Conservation (phyloP, 2,797 vertebrate species). For the Centroberyx gerrardi region DNA sequence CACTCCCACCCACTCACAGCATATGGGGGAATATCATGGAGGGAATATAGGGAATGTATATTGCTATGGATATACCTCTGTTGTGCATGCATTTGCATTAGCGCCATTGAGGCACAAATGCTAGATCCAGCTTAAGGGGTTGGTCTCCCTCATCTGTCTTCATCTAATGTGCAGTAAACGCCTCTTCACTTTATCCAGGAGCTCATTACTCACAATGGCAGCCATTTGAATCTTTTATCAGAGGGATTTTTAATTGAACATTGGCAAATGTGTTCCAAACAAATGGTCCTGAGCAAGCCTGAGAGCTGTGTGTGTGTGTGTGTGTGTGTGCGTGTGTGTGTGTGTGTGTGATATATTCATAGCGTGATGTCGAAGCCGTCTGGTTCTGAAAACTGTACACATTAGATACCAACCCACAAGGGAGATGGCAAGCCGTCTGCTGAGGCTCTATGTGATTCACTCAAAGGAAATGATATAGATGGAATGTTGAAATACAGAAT, state of each 20-base stretch:
- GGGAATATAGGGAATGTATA: constrained; percentile 6
- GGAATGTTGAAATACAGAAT: constrained; percentile 3
- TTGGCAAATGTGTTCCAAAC: constrained; percentile 78
- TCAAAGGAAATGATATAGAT: constrained; percentile 43
- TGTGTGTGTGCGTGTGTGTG: constrained; percentile 23
- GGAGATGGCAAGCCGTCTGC: constrained; percentile 62
- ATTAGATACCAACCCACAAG: constrained; percentile 65
- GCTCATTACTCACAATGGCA: constrained; percentile 84
- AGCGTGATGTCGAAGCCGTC: constrained; percentile 44
- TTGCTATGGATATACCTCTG: constrained; percentile 38
- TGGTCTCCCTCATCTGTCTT: constrained; percentile 80
- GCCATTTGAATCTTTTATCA: constrained; percentile 84
- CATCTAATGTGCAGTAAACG: constrained; percentile 81
- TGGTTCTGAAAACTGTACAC: constrained; percentile 66
- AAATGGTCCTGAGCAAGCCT: constrained; percentile 68
- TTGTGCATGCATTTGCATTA: constrained; percentile 68
- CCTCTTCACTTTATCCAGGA: constrained; percentile 81
- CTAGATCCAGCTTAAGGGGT: constrained; percentile 66
- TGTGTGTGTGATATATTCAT: constrained; percentile 66
- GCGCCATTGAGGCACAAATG: constrained; percentile 68
- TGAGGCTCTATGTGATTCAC: constrained; percentile 59
- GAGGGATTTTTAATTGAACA: constrained; percentile 84
- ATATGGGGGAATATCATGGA: neutral
- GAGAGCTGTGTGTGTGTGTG: constrained; percentile 49
- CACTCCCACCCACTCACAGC: neutral